These are phyloP conservation scores for Babyrousa celebensis DNA, from an alignment of 2,797 vertebrate species.

Conservation along the genomic window DNA sequence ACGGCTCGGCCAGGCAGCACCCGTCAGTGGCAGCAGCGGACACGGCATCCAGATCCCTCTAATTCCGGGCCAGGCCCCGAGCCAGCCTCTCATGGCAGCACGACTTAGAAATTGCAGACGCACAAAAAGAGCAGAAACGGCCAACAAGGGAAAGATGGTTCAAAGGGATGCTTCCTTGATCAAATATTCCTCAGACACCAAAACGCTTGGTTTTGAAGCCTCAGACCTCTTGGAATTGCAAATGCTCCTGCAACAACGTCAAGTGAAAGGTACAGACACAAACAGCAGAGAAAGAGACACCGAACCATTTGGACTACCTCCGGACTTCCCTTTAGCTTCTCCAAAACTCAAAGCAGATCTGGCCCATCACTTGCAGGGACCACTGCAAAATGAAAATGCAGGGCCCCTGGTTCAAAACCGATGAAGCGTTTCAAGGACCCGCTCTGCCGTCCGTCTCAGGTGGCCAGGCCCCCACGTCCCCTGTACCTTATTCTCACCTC, in stretches of 20 bases:
- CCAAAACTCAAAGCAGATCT: neutral
- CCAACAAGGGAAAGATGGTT: neutral
- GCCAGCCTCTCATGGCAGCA: neutral
- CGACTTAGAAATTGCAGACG: neutral
- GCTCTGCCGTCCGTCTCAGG: neutral
- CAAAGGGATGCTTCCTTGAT: neutral
- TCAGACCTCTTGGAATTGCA: fast-evolving
- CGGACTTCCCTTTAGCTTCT: neutral
- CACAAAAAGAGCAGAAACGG: neutral
- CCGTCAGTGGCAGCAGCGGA: neutral
- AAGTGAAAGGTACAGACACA: no score
- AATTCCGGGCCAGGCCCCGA: neutral
- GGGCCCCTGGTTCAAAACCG: neutral
- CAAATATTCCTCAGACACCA: neutral
- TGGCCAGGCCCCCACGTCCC: fast-evolving
- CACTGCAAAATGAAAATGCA: neutral
- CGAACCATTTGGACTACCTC: fast-evolving
- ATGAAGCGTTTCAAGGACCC: neutral
- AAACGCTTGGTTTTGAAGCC: neutral
- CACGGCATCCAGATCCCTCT: neutral
- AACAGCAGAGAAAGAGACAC: neutral
- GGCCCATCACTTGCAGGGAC: neutral
- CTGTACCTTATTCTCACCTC: neutral
- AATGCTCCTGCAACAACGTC: fast-evolving
- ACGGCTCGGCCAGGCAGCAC: neutral